Base-by-base conservation (phyloP, 2,113 vertebrate genomes). In the Synodontis membranacea region DNA sequence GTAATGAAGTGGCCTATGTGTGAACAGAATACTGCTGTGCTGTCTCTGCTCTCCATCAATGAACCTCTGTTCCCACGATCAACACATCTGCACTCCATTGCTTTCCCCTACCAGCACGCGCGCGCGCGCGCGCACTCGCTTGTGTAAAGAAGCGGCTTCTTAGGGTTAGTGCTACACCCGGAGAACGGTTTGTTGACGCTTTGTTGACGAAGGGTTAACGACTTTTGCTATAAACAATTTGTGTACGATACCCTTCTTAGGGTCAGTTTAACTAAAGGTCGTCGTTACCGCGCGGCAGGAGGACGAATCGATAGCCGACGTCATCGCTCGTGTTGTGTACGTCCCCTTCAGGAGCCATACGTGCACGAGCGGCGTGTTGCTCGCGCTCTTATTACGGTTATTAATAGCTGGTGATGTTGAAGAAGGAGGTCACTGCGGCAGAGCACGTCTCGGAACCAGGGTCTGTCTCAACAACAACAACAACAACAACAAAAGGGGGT, bases 231-330 rank as follows among this genome's bases (percentile, higher is more conserved):
- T 52, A 85, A 76, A 39, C 1, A 0, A n/a, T 46, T 56, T 28
- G n/a, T 14, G 15, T 23, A 56, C 14, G 42, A 74, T 42, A n/a
- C n/a, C n/a, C n/a, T 21, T 2, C 50, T 75, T 1, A 0, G 0
- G 0, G 21, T 8, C 31, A 56, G 19, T 25, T 54, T 62, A 23
- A 19, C 3, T 31, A 10, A 68, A 39, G 1, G 14, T 48, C 60
- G 80, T 14, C 88, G 87, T 86, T 88, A 84, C 87, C 82, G 89
- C 82, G 89, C 86, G 88, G 87, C 93, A 95, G 94, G 91, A 52
- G 70, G 62, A 42, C 89, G 1, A 94, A 91, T 94, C 88, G 92
- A 93, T 86, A 60, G 62, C 3, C 4, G 2, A 92, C 89, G 1
- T 5, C 54, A 79, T 94, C 94, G 94, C 84, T 93, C 90, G n/a